Base-by-base conservation (phyloP, 2,888 invertebrate species). In the Galerucella nymphaeae region DNA sequence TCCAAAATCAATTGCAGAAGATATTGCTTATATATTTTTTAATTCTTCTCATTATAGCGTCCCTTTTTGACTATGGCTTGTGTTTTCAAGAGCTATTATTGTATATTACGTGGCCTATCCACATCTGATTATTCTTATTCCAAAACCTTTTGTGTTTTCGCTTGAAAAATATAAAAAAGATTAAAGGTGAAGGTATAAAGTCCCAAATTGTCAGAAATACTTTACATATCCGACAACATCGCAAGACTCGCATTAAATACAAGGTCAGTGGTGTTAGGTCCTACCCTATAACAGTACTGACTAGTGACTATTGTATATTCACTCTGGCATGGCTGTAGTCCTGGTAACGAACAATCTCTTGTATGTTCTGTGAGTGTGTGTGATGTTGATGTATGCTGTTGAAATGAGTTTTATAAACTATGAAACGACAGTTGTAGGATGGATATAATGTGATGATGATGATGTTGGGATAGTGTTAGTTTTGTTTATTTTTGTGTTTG, bases 281-380 rank as follows among this genome's bases (percentile, higher is more conserved):
- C 16, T 55, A 50, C 50, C 13, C 58, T 10, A 23, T 30, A 11
- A 23, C 57, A 16, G 57, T 10, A 18, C 16, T 58, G n/a, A n/a
- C n/a, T n/a, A n/a, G n/a, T n/a, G 11, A 30, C 58, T 30, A 23
- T 30, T 20, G 14, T 59, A 30, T 59, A 18, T 45, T 5, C 14
- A 50, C 16, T 50, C n/a, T 8, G 16, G 16, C 16, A 57, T 61
- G 61, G 41, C 16, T 20, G 61, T 61, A 42, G 61, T 61, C 61
- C 38, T 61, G 61, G 61, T 41, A 61, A 61, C 61, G 10, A 61
- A 61, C 61, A 61, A 41, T 41, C 58, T 13, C 30, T 3, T 30
- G 16, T 23, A 23, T 30, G n/a, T 6, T 58, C 10, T 50, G 61
- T 41, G 41, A 16, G 61, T 41, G 61, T 59, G 57, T 57, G 11